Percentiles rank a stretch among this genome's conserved stretches.
These are phyloP conservation scores for Drosophila dives DNA, from an alignment of 2,888 invertebrate species.

Conservation along the genomic window DNA sequence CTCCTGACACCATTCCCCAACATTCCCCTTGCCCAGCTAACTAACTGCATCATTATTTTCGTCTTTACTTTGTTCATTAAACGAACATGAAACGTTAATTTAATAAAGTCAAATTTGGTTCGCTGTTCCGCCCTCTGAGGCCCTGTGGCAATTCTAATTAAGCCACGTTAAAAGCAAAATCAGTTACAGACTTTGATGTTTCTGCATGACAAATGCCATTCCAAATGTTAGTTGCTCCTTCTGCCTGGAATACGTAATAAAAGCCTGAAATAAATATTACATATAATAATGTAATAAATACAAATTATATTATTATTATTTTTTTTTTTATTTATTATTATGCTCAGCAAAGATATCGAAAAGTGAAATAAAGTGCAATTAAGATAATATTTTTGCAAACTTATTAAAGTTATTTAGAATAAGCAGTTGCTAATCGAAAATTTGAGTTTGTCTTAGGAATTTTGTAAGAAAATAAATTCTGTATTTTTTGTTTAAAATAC, in stretches of 20 bases:
- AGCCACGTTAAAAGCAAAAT: slow-evolving; percentile 33
- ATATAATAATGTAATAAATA: background rate
- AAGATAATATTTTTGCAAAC: too few relatives aligned
- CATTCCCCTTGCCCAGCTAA: slow-evolving; percentile 18
- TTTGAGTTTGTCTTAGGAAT: background rate
- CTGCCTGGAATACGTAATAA: background rate
- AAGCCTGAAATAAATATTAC: background rate
- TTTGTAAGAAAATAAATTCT: background rate
- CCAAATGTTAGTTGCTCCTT: background rate
- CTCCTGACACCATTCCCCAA: background rate
- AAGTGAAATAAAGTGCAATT: too few relatives aligned
- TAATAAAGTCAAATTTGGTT: slow-evolving; percentile 74
- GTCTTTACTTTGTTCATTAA: slow-evolving; percentile 79
- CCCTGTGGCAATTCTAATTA: slow-evolving; percentile 44
- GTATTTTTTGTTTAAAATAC: background rate
- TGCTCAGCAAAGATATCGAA: background rate
- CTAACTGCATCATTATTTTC: slow-evolving; percentile 78
- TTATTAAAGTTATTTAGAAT: too few relatives aligned
- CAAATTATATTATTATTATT: background rate
- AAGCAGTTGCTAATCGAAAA: too few relatives aligned
- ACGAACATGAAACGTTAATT: slow-evolving; percentile 81
- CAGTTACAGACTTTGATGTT: slow-evolving; percentile 43
- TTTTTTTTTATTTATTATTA: too few relatives aligned
- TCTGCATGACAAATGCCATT: slow-evolving; percentile 12
- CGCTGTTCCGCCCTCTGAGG: background rate